Evolutionary conservation across 2,888 invertebrate species (phyloP).

Genomic region (Apeira syringaria): DNA sequence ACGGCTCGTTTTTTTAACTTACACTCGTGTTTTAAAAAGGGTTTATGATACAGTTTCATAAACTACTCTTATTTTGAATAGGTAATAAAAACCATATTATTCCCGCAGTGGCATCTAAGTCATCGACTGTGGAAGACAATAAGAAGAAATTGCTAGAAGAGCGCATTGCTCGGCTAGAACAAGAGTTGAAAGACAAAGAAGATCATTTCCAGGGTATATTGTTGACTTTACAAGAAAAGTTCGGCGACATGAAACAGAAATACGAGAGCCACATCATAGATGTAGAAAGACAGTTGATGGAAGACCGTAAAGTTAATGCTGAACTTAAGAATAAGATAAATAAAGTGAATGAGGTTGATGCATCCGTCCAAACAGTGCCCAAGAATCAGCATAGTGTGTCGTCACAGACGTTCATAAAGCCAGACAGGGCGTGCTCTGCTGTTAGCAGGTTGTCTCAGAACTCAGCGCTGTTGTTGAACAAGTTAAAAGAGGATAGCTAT

Average conservation of each 20-base stretch:
- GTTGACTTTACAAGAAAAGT: slow-evolving; percentile 89
- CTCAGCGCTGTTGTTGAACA: slow-evolving; percentile 73
- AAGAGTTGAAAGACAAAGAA: slow-evolving; percentile 88
- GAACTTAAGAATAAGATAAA: slow-evolving; percentile 83
- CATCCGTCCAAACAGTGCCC: slow-evolving; percentile 76
- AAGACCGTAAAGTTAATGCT: slow-evolving; percentile 68
- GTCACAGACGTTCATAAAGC: slow-evolving; percentile 64
- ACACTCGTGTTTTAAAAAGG: too few relatives aligned
- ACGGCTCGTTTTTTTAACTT: too few relatives aligned
- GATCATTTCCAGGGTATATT: slow-evolving; percentile 88
- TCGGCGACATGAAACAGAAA: slow-evolving; percentile 89
- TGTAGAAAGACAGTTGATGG: slow-evolving; percentile 86
- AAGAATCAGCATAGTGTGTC: slow-evolving; percentile 49
- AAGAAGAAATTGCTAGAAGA: slow-evolving; percentile 87
- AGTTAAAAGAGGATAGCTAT: slow-evolving; percentile 89
- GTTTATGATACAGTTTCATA: too few relatives aligned
- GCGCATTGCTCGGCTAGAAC: slow-evolving; percentile 87
- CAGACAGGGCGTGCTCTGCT: slow-evolving; percentile 67
- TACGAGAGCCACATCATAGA: slow-evolving; percentile 90
- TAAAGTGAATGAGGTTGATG: slow-evolving; percentile 52
- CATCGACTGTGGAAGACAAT: slow-evolving; percentile 77
- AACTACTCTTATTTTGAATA: too few relatives aligned
- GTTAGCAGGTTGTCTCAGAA: slow-evolving; percentile 82
- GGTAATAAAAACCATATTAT: too few relatives aligned
- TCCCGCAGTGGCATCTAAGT: slow-evolving; percentile 83